phyloP scores from a whole-genome alignment of 2,888 invertebrate species.

The Ctena decussata region DNA sequence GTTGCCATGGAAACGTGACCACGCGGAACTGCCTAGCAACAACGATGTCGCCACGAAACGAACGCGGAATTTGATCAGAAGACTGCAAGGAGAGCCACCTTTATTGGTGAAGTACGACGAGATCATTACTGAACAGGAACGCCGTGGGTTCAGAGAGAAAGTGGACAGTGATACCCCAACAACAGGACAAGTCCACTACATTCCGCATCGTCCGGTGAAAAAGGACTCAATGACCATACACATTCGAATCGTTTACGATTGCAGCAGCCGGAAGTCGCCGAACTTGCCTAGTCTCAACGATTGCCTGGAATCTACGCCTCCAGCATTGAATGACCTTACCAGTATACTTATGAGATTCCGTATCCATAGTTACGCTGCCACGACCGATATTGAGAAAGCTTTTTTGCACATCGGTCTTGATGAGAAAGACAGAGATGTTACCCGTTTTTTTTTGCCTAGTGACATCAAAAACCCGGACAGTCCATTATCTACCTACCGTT shows the following conservation, averaged over 20 bases:
- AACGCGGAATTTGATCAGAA: constrained; percentile 13
- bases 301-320: constrained; percentile 39
- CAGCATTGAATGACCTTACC: constrained; percentile 48
- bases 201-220: constrained; percentile 58
- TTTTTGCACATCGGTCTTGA: constrained; percentile 50
- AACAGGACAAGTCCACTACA: constrained; percentile 39
- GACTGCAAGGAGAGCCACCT: constrained; percentile 8
- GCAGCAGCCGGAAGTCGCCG: constrained; percentile 34
- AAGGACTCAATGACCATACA: constrained; percentile 57
- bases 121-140: constrained; percentile 53
- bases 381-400: constrained; percentile 55
- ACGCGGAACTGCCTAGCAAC: constrained; percentile 16
- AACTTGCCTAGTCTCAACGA: constrained; percentile 56
- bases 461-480: constrained; percentile 35
- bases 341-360: constrained; percentile 51
- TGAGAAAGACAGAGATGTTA: constrained; percentile 48
- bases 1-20: constrained; percentile 19
- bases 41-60: constrained; percentile 14
- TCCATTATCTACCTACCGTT: constrained; percentile 35
- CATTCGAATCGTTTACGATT: constrained; percentile 57
- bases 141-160: constrained; percentile 43
- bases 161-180: neutral
- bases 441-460: constrained; percentile 56
- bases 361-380: constrained; percentile 36
- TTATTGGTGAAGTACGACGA: constrained; percentile 15